A percentile compares a stretch with the other conserved stretches of the same genome.
Evolutionary conservation across 1,140 invertebrate species (phyloP).

Genomic region (Luehdorfia chinensis): DNA sequence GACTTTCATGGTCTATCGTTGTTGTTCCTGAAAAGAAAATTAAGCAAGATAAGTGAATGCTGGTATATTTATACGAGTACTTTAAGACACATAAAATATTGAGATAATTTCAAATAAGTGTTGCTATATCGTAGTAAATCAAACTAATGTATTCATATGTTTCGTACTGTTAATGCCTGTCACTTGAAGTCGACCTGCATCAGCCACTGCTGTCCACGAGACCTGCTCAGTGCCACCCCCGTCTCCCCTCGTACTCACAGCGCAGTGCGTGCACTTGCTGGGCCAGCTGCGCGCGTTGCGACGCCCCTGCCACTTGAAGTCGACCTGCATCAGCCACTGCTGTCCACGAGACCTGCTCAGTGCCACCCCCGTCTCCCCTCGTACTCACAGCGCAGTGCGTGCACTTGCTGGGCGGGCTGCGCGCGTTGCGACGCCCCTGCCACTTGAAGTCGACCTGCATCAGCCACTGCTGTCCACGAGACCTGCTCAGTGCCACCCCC

Average conservation of each 20-base stretch:
- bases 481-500: too few relatives aligned
- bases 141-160: too few relatives aligned
- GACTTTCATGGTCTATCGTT: slow-evolving; percentile 69
- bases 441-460: neutral
- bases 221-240: too few relatives aligned
- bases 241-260: too few relatives aligned
- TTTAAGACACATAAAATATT: neutral
- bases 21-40: slow-evolving; percentile 54
- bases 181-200: neutral
- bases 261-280: neutral
- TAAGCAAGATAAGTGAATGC: slow-evolving; percentile 4
- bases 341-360: neutral
- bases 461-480: neutral
- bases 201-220: neutral
- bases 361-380: too few relatives aligned
- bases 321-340: neutral
- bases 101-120: neutral
- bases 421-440: neutral
- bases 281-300: neutral
- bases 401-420: neutral
- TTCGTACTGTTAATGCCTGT: too few relatives aligned
- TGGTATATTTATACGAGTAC: neutral
- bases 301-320: neutral
- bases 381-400: neutral
- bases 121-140: too few relatives aligned